phyloP scores from a whole-genome alignment of 2,797 vertebrate genomes.

The Parauchenoglanis punctatus region DNA sequence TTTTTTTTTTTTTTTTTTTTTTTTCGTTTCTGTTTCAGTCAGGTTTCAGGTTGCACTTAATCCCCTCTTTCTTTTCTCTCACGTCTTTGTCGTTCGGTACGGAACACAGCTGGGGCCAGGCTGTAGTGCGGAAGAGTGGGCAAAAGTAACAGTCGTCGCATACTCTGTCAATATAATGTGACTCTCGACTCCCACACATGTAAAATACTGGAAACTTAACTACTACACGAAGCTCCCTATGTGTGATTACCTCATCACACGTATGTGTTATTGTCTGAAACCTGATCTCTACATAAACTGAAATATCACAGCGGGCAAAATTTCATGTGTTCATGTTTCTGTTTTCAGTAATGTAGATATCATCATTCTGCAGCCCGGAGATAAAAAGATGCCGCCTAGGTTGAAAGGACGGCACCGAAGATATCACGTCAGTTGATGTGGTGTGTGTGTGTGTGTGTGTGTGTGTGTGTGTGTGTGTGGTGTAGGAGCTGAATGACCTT shows the following conservation, averaged over 20 bases:
- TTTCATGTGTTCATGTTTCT: not conserved
- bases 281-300: not conserved
- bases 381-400: not conserved
- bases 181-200: constrained; percentile 11
- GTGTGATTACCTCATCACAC: not conserved
- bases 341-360: not conserved
- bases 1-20: not conserved
- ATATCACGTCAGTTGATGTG: not conserved
- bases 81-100: not conserved
- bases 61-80: constrained; percentile 1
- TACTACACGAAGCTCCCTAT: not conserved
- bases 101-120: constrained; percentile 27
- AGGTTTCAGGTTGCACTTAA: not conserved
- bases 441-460: not conserved
- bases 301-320: not conserved
- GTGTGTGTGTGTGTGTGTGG: not conserved
- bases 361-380: no score
- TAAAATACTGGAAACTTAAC: constrained; percentile 7
- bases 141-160: constrained; percentile 22
- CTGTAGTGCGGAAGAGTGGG: constrained; percentile 28
- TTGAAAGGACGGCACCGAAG: not conserved
- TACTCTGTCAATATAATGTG: not conserved
- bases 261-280: not conserved
- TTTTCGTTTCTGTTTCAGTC: not conserved
- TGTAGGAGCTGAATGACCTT: constrained; percentile 27